Evolutionary conservation across 2,888 invertebrate species (phyloP), one percentile per base, ranked within the genome.

Genomic region (Liopterus haemorrhoidalis): DNA sequence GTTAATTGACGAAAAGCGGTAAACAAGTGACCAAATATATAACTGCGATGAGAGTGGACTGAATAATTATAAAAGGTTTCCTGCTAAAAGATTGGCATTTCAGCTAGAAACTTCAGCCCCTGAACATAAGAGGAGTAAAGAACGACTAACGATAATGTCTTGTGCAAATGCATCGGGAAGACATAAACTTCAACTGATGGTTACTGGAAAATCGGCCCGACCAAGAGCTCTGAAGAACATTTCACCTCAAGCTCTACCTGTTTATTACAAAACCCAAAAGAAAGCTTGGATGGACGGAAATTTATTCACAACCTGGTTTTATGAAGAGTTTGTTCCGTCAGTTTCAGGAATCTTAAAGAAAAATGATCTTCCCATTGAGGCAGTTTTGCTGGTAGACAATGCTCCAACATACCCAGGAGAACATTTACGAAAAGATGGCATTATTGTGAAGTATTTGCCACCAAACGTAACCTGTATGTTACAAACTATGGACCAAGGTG

Each of bases 51-150:
- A n/a, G n/a, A n/a, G n/a, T n/a, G n/a, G n/a, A n/a, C n/a, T n/a
- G n/a, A n/a, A n/a, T n/a, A n/a, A 53, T 47, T 56, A 46, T 42
- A 53, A 50, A 44, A 42, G 50, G 44, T 46, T 56, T 47, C 52
- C 51, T 14, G 44, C 44, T 22, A 55, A 51, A 46, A 50, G 49
- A 25, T 40, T 53, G 14, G 51, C 52, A 31, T 38, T 49, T n/a
- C 31, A 44, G 22, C 33, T 44, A 16, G 49, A 54, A 49, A 37
- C n/a, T 8, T 30, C 32, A 19, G 52, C 51, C 35, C 37, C 52
- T 30, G 51, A 50, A 11, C 48, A 48, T 15, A 56, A 54, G 41
- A 30, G 36, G 20, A 49, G 49, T 41, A 56, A 54, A 49, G 50
- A 57, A 49, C 41, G 53, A 25, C 22, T 54, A 15, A 56, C 54